Base-by-base conservation (phyloP, 2,797 vertebrate genomes). In the Siniperca scherzeri region DNA sequence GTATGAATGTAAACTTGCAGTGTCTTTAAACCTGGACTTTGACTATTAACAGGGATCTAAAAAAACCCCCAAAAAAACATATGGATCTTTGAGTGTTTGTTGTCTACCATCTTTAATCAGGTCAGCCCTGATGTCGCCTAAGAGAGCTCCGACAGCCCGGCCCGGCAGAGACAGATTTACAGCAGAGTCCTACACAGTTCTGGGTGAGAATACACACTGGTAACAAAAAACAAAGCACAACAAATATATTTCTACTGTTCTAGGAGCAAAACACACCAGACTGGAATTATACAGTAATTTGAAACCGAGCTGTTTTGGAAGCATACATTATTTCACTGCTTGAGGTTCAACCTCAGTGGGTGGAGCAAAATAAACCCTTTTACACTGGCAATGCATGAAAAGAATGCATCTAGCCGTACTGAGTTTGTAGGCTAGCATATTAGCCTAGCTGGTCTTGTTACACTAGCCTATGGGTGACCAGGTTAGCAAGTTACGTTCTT, bases 141-240 rank as follows among this genome's bases (percentile, higher is more conserved):
- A 99, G 94, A 96, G 98, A 94, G 96, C 95, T 30, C 94, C 97
- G 0, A 96, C 96, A 0, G 91, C 96, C 27, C 96, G 97, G 0
- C 96, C 96, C 2, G 96, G 98, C 73, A 95, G 98, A 55, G 98
- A 99, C 84, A 93, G 98, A 33, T 99, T 99, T 79, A 99, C 98
- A 0, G 98, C 98, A 0, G 98, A 99, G 93, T 99, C 98, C 86
- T 99, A 99, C 95, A 99, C 98, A 0, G 98, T 99, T 12, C 92
- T 99, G 86, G 98, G 98, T 99, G 92, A 96, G 96, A 74, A 38
- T 1, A n/a, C 68, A 13, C 44, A 55, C 17, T 2, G 36, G 25
- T 42, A 46, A 42, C 9, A 17, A 62, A 12, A 5, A 16, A 19
- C 30, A 22, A 48, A 38, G 27, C 4, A 40, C 30, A 22, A 0